Base-by-base conservation (phyloP, 2,888 invertebrate species). In the Eupithecia abbreviata region DNA sequence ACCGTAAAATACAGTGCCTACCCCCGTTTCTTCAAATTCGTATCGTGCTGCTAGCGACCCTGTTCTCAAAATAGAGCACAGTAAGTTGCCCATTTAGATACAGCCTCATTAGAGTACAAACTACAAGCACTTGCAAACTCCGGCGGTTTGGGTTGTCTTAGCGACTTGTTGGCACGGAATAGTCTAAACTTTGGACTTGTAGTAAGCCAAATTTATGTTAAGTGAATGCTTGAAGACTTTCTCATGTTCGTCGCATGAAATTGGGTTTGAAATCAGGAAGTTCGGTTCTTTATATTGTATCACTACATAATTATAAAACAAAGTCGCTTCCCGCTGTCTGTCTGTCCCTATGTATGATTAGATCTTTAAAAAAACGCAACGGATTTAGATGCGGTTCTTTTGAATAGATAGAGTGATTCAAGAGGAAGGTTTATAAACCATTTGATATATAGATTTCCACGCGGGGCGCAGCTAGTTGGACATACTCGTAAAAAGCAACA, bases 81-180 rank as follows among this genome's bases (percentile, higher is more conserved):
- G 30, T 62, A 62, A 62, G 62, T 30, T 62, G 62, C n/a, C 58
- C 10, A 62, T 30, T 62, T 62, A 62, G 62, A 62, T 71, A 55
- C 13, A 65, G 47, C 70, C 72, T 74, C 74, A 72, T 74, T 72
- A 77, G 51, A 66, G 73, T 42, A 55, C 42, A 65, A 65, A 71
- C 69, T 76, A 55, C 71, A 55, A 72, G 69, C 75, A 75, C 73
- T 79, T 79, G 4, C 62, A 55, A 75, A 79, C 74, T 76, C n/a
- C 9, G 42, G 12, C 15, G 43, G n/a, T 74, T 72, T 66, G 41
- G 62, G 72, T 77, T 72, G 77, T 72, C 65, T 77, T 65, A 74
- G 66, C 18, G 62, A 62, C 71, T 74, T 71, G 74, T 76, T 75
- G 71, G 47, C 47, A 41, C 67, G 55, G 30, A 62, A 58, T 30